Evolutionary conservation across 2,888 invertebrate genomes (phyloP).

Genomic region (Andrena haemorrhoa): DNA sequence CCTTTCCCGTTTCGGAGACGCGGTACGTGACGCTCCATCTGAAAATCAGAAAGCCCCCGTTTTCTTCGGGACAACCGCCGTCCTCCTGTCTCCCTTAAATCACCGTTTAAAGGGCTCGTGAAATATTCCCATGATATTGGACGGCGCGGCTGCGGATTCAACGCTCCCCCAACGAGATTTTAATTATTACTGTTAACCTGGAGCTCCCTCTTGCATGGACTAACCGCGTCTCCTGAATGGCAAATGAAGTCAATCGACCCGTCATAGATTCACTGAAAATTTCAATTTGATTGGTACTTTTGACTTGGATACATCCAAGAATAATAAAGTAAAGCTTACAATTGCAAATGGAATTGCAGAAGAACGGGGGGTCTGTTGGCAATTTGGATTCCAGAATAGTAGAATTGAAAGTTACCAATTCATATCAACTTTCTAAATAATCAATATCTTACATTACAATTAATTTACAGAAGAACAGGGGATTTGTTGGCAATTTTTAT

Average conservation of each 20-base stretch:
- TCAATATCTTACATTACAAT: too few species aligned
- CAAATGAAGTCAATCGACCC: background rate
- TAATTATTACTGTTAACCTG: constrained; percentile 36
- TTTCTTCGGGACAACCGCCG: constrained; percentile 4
- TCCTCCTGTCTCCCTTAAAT: constrained; percentile 43
- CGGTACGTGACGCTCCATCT: constrained; percentile 45
- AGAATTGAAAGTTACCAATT: too few species aligned
- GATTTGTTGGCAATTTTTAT: too few species aligned
- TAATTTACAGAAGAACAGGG: too few species aligned
- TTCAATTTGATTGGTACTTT: background rate
- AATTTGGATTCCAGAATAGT: too few species aligned
- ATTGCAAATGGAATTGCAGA: too few species aligned
- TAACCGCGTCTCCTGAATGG: background rate
- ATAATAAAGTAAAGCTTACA: too few species aligned
- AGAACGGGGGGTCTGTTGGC: too few species aligned
- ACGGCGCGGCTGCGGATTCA: background rate
- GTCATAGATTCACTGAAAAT: background rate
- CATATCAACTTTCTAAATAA: too few species aligned
- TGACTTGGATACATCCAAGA: too few species aligned
- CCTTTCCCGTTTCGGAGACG: constrained; percentile 51
- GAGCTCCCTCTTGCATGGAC: background rate
- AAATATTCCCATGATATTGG: constrained; percentile 39
- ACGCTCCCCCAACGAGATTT: constrained; percentile 40
- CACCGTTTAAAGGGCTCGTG: constrained; percentile 38
- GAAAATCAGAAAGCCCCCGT: constrained; percentile 36